Base-by-base conservation (phyloP, 2,113 vertebrate genomes). In the Neolamprologus hecqui region DNA sequence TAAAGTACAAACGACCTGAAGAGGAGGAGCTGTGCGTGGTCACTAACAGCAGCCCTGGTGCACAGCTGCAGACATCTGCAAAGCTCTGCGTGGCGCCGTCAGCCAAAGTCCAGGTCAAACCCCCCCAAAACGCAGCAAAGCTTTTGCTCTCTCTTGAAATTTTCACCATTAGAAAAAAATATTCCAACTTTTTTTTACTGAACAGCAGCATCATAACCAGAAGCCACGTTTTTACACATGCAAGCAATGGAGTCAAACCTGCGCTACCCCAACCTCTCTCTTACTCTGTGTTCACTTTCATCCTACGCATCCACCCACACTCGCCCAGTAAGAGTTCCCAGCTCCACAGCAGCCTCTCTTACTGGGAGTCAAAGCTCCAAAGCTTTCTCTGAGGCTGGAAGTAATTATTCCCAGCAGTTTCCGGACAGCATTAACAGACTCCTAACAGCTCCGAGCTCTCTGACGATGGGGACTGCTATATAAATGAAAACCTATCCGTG, bases 221-320 rank as follows among this genome's bases (percentile, higher is more conserved):
- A 77, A n/a, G 23, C 42, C 70, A 49, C 2, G 4, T 49, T 49
- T 31, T 19, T 49, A 77, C 70, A 75, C 70, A 26, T 73, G 68
- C 68, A 19, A 68, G 17, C 47, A 81, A 2, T 21, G 31, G 10
- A 65, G 53, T 79, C 17, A 5, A 28, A 49, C 35, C 82, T n/a
- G 40, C n/a, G 45, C 63, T 45, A 9, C 86, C 88, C 86, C 68
- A 53, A n/a, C 73, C 77, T 75, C 79, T 79, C 5, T 3, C 85
- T 47, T 6, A 54, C 82, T 89, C 42, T 84, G 13, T 51, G 7
- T 57, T 79, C 84, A 70, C 82, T 85, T 33, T 51, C 85, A 70
- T 60, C 88, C 84, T n/a, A 88, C 89, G 82, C 86, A 81, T n/a
- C 31, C 85, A 73, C 89, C 83, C 85, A 89, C 86, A 47, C 79